Evolutionary conservation across 2,797 vertebrate genomes (phyloP).

Genomic region (Poeciliopsis turneri): DNA sequence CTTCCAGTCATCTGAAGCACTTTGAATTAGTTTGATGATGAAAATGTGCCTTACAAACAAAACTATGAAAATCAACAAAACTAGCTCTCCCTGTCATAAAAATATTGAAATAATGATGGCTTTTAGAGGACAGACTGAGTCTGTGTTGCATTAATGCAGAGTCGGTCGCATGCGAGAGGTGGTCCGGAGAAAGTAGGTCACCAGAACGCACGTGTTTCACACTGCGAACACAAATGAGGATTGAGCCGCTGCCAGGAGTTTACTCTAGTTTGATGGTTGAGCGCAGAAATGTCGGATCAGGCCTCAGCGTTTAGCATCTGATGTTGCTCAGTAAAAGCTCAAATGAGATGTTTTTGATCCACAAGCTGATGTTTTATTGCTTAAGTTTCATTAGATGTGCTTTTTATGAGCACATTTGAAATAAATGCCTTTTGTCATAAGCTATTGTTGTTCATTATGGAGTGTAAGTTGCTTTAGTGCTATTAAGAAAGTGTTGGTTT

Average conservation of each 20-base stretch:
- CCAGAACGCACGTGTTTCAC: slow-evolving; percentile 3
- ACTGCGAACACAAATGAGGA: background rate
- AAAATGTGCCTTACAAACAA: background rate
- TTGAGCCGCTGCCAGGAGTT: background rate
- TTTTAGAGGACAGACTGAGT: background rate
- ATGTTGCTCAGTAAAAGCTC: background rate
- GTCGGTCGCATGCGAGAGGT: slow-evolving; percentile 18
- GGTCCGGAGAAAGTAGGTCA: slow-evolving; percentile 60
- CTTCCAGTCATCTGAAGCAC: too few species aligned
- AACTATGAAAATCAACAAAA: background rate
- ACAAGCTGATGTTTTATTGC: background rate
- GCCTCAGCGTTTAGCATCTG: background rate
- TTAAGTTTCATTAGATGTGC: background rate
- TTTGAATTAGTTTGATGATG: background rate
- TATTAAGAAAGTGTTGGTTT: background rate
- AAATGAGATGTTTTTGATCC: background rate
- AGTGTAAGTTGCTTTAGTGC: background rate
- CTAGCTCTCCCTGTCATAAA: background rate
- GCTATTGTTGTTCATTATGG: background rate
- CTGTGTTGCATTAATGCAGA: slow-evolving; percentile 41
- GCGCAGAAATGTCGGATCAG: background rate
- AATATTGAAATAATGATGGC: background rate
- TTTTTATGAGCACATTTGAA: background rate
- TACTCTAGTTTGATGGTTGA: background rate
- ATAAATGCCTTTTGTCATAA: background rate